Percentiles rank a stretch among this genome's conserved stretches.
These are phyloP conservation scores for Oreortyx pictus DNA, from an alignment of 2,797 vertebrate genomes.

Conservation along the genomic window DNA sequence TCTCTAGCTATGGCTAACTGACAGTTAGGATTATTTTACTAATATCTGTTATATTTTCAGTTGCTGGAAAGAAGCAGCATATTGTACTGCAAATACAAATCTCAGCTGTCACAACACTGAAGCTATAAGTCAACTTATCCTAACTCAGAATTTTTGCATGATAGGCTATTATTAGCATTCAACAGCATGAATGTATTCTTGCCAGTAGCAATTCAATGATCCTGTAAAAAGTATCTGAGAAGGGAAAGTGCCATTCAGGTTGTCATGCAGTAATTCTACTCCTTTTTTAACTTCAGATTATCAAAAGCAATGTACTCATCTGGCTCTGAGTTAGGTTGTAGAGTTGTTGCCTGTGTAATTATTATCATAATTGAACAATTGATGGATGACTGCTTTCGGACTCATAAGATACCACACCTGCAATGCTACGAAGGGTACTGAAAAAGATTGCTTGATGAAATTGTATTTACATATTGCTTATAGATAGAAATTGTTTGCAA, in stretches of 20 bases:
- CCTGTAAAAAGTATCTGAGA: background rate
- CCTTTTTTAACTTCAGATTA: background rate
- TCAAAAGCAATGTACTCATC: background rate
- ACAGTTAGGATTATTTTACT: background rate
- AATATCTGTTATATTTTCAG: background rate
- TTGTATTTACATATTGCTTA: background rate
- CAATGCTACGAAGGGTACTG: background rate
- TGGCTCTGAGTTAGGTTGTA: background rate
- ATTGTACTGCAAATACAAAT: conserved; percentile 31
- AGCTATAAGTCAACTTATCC: background rate
- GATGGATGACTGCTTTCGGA: background rate
- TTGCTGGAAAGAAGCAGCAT: background rate
- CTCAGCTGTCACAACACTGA: background rate
- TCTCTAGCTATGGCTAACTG: background rate
- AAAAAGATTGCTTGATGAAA: background rate
- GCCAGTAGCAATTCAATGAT: background rate
- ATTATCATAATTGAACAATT: background rate
- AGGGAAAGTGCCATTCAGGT: background rate
- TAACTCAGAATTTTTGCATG: background rate
- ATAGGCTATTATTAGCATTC: background rate
- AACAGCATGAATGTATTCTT: background rate
- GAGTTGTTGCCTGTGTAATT: background rate
- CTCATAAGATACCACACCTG: background rate
- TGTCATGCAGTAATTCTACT: background rate
- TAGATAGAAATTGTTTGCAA: background rate